Base-by-base conservation (phyloP, 2,113 vertebrate genomes). In the Zosterops borbonicus region DNA sequence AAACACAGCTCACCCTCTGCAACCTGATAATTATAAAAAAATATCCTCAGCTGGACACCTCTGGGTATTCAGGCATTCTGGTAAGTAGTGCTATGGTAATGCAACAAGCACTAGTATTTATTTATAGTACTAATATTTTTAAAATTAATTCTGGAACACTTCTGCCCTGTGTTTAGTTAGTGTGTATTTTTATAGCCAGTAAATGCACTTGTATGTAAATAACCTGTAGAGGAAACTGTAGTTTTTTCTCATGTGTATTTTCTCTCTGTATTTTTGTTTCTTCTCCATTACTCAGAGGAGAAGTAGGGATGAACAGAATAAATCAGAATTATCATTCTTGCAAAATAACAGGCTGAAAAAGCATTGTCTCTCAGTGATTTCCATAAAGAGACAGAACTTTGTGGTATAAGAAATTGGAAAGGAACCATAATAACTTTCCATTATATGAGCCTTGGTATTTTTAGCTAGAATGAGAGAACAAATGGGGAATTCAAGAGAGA, bases 321-420 rank as follows among this genome's bases (percentile, higher is more conserved):
- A 89, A 89, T 63, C 73, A 67, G 46, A 74, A 74, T 83, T 92
- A 89, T 42, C 23, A 35, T 83, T 83, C 80, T 62, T 67, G 12
- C 68, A 94, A 94, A 94, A 77, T 83, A 95, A 83, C 11, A 89
- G 68, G 68, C 80, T 86, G 68, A 69, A 91, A 94, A 77, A 70
- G 56, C 49, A 73, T 76, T 83, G 63, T 83, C 39, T 93, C 67
- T 37, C 60, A 49, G 71, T 65, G 62, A 80, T 94, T 90, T 83
- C 73, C 77, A 90, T 77, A 83, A 6, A 69, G 68, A 80, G 46
- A 77, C 41, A 56, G 67, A 95, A 92, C 11, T 68, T 64, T 4
- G 9, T 35, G 42, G 59, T 16, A 7, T 83, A 92, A 91, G 68
- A 89, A 89, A 95, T 14, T 41, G 37, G 28, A 89, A 37, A 39